These are phyloP conservation scores for Silurus lanzhouensis DNA, from an alignment of 2,797 vertebrate genomes.

Conservation along the genomic window DNA sequence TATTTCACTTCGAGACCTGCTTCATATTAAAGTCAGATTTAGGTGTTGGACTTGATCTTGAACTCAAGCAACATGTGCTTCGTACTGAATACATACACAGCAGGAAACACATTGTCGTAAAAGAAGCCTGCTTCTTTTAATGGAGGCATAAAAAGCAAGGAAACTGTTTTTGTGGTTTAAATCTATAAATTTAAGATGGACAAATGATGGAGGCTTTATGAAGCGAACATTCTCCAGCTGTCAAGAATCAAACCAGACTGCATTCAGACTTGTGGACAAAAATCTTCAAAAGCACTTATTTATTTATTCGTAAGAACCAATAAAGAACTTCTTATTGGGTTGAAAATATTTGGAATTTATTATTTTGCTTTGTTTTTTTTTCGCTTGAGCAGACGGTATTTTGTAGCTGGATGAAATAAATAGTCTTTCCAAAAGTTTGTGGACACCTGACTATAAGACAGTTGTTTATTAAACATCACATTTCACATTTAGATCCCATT, in stretches of 20 bases:
- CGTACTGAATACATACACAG: conserved; percentile 42
- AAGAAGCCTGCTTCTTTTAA: conserved; percentile 44
- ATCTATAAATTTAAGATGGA: conserved; percentile 43
- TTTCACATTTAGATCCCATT: too few species aligned
- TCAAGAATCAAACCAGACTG: conserved; percentile 3
- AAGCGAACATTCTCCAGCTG: conserved; percentile 15
- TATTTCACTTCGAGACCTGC: neutral
- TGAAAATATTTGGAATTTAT: neutral
- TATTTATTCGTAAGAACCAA: neutral
- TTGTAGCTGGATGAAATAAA: neutral
- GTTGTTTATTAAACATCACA: too few species aligned
- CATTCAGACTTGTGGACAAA: neutral
- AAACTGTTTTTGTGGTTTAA: conserved; percentile 30
- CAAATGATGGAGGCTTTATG: conserved; percentile 51
- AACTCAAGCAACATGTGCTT: conserved; percentile 37
- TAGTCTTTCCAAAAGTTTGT: too few species aligned
- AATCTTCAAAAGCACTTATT: neutral
- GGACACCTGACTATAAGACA: too few species aligned
- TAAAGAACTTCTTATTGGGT: neutral
- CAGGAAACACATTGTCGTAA: conserved; percentile 47
- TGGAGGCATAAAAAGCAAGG: conserved; percentile 36
- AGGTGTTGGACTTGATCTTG: conserved; percentile 35
- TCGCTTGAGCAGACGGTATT: neutral
- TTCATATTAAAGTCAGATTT: conserved; percentile 21
- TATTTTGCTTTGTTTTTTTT: neutral